Evolutionary conservation across 1,140 invertebrate genomes (phyloP).

Genomic region (Heliconius nattereri): DNA sequence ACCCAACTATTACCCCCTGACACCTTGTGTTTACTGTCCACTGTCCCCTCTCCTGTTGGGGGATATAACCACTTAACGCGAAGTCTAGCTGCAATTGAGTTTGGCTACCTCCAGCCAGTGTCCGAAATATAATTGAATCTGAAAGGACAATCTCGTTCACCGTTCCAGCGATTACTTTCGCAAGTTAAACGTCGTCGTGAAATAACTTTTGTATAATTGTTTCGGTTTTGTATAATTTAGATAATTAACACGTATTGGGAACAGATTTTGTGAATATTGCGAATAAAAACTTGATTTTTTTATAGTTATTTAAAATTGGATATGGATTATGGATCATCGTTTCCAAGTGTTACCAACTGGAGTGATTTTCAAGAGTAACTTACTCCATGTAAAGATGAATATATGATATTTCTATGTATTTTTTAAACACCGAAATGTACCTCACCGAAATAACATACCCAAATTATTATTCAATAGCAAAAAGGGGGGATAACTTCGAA

Average conservation of each 20-base stretch:
- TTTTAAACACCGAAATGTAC: no score
- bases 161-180: conserved; percentile 19
- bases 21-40: conserved; percentile 68
- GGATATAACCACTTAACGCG: conserved; percentile 79
- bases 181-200: conserved; percentile 28
- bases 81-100: conserved; percentile 76
- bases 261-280: neutral
- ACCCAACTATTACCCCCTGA: conserved; percentile 37
- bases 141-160: conserved; percentile 24
- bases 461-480: neutral
- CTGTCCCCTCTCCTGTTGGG: conserved; percentile 59
- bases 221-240: conserved; percentile 2
- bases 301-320: neutral
- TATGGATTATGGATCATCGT: neutral
- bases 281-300: neutral
- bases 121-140: conserved; percentile 60
- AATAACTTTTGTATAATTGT: no score
- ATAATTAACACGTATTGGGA: neutral
- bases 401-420: no score
- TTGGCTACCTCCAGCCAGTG: conserved; percentile 65
- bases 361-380: neutral
- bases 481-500: neutral
- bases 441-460: neutral
- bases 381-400: neutral
- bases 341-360: neutral